A percentile compares a stretch with the other conserved stretches of the same genome.
Conservation (phyloP, 2,113 vertebrate species). For the Odontesthes bonariensis region DNA sequence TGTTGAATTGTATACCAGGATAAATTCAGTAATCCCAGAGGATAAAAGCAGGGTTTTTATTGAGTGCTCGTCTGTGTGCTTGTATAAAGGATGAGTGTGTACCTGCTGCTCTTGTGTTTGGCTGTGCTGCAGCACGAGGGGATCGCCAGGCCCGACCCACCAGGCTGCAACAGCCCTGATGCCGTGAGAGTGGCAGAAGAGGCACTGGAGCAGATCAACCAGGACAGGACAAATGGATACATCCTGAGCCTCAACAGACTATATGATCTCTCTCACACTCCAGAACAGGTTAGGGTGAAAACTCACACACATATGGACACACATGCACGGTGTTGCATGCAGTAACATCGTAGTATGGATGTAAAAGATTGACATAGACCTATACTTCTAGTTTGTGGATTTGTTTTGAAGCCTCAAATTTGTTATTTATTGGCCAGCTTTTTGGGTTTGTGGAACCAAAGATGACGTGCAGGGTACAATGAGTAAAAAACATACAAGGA, state of each 20-base stretch:
- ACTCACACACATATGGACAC: not conserved
- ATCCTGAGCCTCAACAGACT: conserved; percentile 69
- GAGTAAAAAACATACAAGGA: not conserved
- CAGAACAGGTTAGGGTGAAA: conserved; percentile 36
- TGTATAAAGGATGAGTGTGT: conserved; percentile 54
- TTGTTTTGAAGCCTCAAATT: not conserved
- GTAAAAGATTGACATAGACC: not conserved
- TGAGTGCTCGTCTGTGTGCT: not conserved
- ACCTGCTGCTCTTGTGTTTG: conserved; percentile 55
- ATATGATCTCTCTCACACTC: conserved; percentile 55
- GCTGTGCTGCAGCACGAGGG: conserved; percentile 56
- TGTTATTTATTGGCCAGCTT: no score
- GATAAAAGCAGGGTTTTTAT: not conserved
- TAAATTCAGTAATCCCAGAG: not conserved
- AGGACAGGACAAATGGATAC: conserved; percentile 60
- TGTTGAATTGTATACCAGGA: not conserved
- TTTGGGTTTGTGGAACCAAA: no score
- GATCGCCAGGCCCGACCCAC: conserved; percentile 16
- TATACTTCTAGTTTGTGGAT: not conserved
- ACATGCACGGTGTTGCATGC: no score
- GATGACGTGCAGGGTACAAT: no score
- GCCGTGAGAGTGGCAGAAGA: conserved; percentile 58
- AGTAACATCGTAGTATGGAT: not conserved
- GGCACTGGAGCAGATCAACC: conserved; percentile 69
- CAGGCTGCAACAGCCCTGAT: conserved; percentile 51